Evolutionary conservation across 92 coral and sea anemone genomes (phyloP), one percentile per base, ranked within the genome.

Genomic region (Chrysogorgia sp.): DNA sequence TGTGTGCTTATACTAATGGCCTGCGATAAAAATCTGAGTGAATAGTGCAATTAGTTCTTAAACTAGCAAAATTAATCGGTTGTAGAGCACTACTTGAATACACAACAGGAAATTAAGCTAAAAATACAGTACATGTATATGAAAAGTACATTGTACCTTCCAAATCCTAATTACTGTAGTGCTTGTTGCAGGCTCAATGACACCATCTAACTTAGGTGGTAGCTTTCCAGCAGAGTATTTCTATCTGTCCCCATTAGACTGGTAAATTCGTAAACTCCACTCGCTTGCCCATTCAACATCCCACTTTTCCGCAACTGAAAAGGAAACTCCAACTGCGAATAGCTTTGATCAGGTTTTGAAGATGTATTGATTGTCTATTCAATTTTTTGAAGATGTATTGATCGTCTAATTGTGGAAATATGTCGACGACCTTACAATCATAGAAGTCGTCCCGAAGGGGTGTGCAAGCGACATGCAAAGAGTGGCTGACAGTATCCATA

Each of bases 271-370:
- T 76, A 63, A 3, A 62, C 62, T 10, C 79, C 92, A 63, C 92
- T 88, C 2, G 82, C 85, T 19, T 52, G 80, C 15, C 90, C 90
- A 78, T n/a, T 89, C 92, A 24, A 83, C 85, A 82, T 82, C 76
- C 25, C 22, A 6, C 41, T 88, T 88, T 71, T 88, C 92, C 92
- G 89, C 85, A 25, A 81, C 82, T 24, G 35, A 48, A 56, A 84
- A 88, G 10, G 86, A 88, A 7, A 84, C 81, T 10, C 92, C 89
- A 86, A 82, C 88, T 83, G 37, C 67, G 49, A n/a, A 86, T 86
- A 19, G 88, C 77, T 9, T 79, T 75, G 19, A 83, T 37, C 17
- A 89, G 84, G 49, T 40, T 43, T 28, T 83, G 53, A 25, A 86
- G 45, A 49, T 86, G 86, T n/a, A 26, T 67, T 22, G 74, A 22